A percentile compares a stretch with the other conserved stretches of the same genome.
Conservation (phyloP, 2,888 invertebrate species). For the Calliopum simillimum region DNA sequence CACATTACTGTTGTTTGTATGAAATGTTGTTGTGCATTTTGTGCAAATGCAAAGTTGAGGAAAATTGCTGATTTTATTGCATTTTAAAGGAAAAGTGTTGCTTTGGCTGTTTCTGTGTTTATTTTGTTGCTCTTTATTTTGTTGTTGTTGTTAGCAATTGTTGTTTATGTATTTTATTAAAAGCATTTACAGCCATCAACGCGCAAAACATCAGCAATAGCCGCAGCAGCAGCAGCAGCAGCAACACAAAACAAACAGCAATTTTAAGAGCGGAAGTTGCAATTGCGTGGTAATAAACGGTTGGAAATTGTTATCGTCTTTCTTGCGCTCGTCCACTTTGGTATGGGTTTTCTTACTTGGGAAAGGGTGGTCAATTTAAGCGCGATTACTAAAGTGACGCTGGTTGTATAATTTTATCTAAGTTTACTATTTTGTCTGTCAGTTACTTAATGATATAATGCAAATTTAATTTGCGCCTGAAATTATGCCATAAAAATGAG, state of each 20-base stretch:
- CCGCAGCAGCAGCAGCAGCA: slow-evolving; percentile 13
- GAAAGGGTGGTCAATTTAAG: too few relatives aligned
- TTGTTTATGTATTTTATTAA: slow-evolving; percentile 30
- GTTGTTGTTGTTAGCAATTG: slow-evolving; percentile 9
- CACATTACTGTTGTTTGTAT: too few relatives aligned
- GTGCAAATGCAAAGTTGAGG: not conserved
- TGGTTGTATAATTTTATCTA: too few relatives aligned
- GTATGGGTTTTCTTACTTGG: too few relatives aligned
- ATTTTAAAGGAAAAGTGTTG: slow-evolving; percentile 4
- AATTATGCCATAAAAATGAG: too few relatives aligned
- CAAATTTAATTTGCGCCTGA: too few relatives aligned
- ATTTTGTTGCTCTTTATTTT: not conserved
- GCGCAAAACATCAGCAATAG: not conserved
- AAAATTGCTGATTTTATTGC: slow-evolving; percentile 23
- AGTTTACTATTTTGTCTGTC: too few relatives aligned
- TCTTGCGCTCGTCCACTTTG: not conserved
- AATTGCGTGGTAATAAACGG: slow-evolving; percentile 51
- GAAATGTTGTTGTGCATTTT: not conserved
- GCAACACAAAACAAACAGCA: slow-evolving; percentile 5
- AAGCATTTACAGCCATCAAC: slow-evolving; percentile 16
- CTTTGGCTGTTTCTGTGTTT: slow-evolving; percentile 7
- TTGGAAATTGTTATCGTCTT: slow-evolving; percentile 27
- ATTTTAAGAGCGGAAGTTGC: slow-evolving; percentile 49
- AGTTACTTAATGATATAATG: too few relatives aligned
- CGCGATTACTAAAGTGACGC: too few relatives aligned